Base-by-base conservation (phyloP, 2,113 vertebrate genomes). In the Heterotilapia buettikoferi region DNA sequence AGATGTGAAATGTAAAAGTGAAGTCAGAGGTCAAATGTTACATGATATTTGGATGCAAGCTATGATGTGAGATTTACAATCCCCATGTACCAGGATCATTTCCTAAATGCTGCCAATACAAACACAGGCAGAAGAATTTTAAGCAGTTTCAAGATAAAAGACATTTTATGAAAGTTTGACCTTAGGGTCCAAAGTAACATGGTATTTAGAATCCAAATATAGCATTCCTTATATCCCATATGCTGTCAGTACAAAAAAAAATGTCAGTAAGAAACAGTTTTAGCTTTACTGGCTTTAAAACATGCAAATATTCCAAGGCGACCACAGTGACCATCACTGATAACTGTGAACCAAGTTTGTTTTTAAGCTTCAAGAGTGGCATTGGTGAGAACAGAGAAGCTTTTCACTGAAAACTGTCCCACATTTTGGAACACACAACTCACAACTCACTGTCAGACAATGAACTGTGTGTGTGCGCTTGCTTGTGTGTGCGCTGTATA, bases 401-500 rank as follows among this genome's bases (percentile, higher is more conserved):
- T 68, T 68, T 68, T 68, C 36, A 40, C 61, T 10, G 66, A 40
- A 9, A 16, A 18, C 68, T 26, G 21, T 73, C 68, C 38, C 38
- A 73, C 38, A 73, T 45, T 73, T 73, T 11, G n/a, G 38, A 71
- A 73, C 68, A 73, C 68, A 45, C 68, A 45, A 16, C n/a, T 73
- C 68, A 45, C 68, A 45, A 16, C n/a, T 73, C 68, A 73, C 36
- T 71, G 7, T 71, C 38, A 43, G 21, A 21, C 66, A 45, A 9
- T 71, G 66, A 71, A 1, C 5, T 43, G 0, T 71, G 38, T 43
- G n/a, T 71, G n/a, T 40, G 33, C 40, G 19, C 14, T 19, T 0
- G 38, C 24, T 24, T 6, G 9, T 3, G 50, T 1, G 9, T 2
- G 8, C 9, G 5, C 0, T 29, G 24, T 59, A 16, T 66, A 84